Evolutionary conservation across 2,888 invertebrate species (phyloP).

Genomic region (Sthenelais limicola): DNA sequence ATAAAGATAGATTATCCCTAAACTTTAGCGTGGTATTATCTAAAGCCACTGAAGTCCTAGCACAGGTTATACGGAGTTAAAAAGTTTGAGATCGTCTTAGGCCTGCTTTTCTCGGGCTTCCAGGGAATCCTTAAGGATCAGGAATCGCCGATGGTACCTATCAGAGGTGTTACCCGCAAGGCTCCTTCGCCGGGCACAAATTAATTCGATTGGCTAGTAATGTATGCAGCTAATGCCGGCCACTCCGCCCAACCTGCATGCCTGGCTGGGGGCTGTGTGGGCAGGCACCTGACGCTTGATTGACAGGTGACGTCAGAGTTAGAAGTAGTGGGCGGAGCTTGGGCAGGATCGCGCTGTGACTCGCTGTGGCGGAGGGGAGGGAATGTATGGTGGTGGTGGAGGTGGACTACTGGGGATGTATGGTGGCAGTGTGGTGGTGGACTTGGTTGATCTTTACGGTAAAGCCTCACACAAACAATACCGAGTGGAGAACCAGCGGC

Average conservation of each 20-base stretch:
- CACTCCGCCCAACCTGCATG: neutral
- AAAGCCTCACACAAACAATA: too few species aligned
- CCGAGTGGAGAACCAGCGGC: too few species aligned
- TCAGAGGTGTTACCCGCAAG: too few species aligned
- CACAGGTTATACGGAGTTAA: neutral
- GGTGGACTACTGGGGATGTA: neutral
- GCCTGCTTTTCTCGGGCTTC: neutral
- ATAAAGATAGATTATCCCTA: constrained; percentile 17
- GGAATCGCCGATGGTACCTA: too few species aligned
- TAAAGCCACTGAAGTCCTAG: neutral
- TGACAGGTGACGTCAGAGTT: constrained; percentile 38
- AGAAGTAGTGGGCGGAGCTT: constrained; percentile 27
- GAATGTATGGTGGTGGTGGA: constrained; percentile 7
- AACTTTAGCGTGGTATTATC: constrained; percentile 26
- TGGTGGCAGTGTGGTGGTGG: too few species aligned
- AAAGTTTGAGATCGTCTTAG: constrained; percentile 27
- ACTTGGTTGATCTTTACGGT: too few species aligned
- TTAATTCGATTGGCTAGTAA: too few species aligned
- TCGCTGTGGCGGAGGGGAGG: neutral
- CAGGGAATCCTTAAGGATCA: too few species aligned
- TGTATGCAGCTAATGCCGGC: neutral
- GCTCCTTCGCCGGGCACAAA: too few species aligned
- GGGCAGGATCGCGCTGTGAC: neutral
- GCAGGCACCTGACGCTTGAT: too few species aligned
- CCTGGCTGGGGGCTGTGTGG: neutral